A percentile compares a stretch with the other conserved stretches of the same genome.
Evolutionary conservation across 1,140 invertebrate species (phyloP).

Genomic region (Manduca sexta): DNA sequence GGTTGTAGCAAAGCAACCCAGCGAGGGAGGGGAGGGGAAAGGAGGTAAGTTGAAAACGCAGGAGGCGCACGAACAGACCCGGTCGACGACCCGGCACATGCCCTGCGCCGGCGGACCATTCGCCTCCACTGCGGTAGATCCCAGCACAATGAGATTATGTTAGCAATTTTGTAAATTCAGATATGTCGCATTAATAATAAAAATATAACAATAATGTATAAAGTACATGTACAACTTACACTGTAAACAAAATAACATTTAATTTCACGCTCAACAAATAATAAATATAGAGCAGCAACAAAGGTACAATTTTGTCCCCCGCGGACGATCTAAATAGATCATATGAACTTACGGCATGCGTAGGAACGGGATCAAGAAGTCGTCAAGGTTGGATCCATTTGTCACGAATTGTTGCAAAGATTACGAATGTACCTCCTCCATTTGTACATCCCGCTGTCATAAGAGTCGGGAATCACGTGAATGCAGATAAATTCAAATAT

Average conservation of each 20-base stretch:
- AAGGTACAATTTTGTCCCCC: constrained; percentile 18
- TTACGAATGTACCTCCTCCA: constrained; percentile 26
- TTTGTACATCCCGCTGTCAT: constrained; percentile 13
- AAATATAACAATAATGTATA: no score
- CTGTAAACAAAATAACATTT: background rate
- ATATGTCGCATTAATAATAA: no score
- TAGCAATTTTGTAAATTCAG: constrained; percentile 23
- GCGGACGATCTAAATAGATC: constrained; percentile 44
- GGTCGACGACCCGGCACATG: constrained; percentile 64
- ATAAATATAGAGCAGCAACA: no score
- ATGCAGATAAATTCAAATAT: constrained; percentile 6
- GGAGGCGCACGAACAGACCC: constrained; percentile 55
- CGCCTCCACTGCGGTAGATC: constrained; percentile 47
- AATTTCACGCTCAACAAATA: constrained; percentile 10
- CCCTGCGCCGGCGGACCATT: constrained; percentile 61
- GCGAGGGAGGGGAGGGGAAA: constrained; percentile 25
- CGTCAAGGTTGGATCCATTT: constrained; percentile 67
- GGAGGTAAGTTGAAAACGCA: constrained; percentile 51
- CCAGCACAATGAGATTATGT: constrained; percentile 45
- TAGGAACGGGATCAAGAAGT: constrained; percentile 63
- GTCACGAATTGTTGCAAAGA: constrained; percentile 52
- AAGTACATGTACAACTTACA: background rate
- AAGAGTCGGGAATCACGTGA: constrained; percentile 3
- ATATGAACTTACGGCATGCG: constrained; percentile 48
- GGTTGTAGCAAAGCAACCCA: constrained; percentile 40